Evolutionary conservation across 2,888 invertebrate genomes (phyloP), one percentile per base, ranked within the genome.

Genomic region (Podabrus alpinus): DNA sequence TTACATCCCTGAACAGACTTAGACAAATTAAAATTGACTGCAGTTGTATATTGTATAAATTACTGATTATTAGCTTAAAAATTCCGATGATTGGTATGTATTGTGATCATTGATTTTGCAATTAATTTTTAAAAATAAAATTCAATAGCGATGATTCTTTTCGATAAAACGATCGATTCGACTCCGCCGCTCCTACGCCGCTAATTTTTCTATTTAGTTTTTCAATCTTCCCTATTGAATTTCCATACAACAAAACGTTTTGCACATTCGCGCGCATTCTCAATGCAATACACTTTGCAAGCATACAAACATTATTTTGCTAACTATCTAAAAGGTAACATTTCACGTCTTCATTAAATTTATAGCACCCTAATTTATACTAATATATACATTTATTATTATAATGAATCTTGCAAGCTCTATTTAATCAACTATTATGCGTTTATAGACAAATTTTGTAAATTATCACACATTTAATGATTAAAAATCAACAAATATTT

Each of bases 401-500:
- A 64, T 64, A 64, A 60, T 72, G 66, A 19, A 68, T 68, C 68
- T 68, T 72, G 21, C 29, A 73, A 73, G 73, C 73, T 66, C 72
- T 72, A 72, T 19, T 66, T 73, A 73, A 59, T 45, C 69, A 72
- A 70, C 67, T 69, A 72, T 72, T 75, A 75, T 73, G 72, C 70
- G 72, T 67, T 70, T 72, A 75, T 71, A 76, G 73, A 71, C 71
- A 69, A 76, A 68, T 61, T 45, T 72, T 29, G 59, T 72, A 69
- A 77, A 74, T 17, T 66, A 73, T 68, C 67, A 73, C 66, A 74
- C 69, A 73, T 68, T 72, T 70, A 69, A 67, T 74, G 70, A 68
- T 72, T 76, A 62, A 66, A 69, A 75, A 77, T 69, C 66, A 71
- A 73, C 71, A 73, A 79, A 68, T 72, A 78, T 73, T 64, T 72